A percentile compares a stretch with the other conserved stretches of the same genome.
phyloP scores from a whole-genome alignment of 2,888 invertebrate species.

The Mesodorylaimus sp. region DNA sequence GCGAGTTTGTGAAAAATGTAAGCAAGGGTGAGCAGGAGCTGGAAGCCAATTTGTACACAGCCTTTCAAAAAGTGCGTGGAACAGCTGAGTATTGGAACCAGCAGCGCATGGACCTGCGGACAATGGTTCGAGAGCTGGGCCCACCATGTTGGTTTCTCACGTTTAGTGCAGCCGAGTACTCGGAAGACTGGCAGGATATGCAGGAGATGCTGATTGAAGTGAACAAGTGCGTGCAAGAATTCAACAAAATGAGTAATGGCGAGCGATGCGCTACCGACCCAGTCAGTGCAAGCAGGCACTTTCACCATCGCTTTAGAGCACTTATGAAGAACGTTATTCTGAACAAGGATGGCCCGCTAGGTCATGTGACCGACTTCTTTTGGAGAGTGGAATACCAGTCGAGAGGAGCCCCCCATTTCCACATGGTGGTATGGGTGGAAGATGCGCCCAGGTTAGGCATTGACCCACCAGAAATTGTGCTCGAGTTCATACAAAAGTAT shows the following conservation, averaged over 20 bases:
- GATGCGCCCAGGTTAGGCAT: too few species aligned
- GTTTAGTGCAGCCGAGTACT: slow-evolving; percentile 1
- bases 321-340: background rate
- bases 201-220: background rate
- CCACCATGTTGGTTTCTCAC: slow-evolving; percentile 1
- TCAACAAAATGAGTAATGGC: background rate
- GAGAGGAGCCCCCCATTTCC: background rate
- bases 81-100: slow-evolving; percentile 4
- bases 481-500: too few species aligned
- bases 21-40: too few species aligned
- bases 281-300: background rate
- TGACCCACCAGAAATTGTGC: too few species aligned
- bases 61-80: slow-evolving; percentile 1
- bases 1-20: too few species aligned
- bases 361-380: background rate
- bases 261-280: background rate
- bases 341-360: background rate
- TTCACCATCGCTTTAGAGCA: background rate
- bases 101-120: background rate
- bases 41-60: slow-evolving; percentile 4
- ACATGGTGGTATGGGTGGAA: slow-evolving; percentile 3
- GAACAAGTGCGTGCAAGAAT: background rate
- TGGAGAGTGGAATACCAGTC: background rate
- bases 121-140: slow-evolving; percentile 1
- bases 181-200: slow-evolving; percentile 4